Evolutionary conservation across 2,113 vertebrate genomes (phyloP), one percentile per base, ranked within the genome.

Genomic region (Morone saxatilis): DNA sequence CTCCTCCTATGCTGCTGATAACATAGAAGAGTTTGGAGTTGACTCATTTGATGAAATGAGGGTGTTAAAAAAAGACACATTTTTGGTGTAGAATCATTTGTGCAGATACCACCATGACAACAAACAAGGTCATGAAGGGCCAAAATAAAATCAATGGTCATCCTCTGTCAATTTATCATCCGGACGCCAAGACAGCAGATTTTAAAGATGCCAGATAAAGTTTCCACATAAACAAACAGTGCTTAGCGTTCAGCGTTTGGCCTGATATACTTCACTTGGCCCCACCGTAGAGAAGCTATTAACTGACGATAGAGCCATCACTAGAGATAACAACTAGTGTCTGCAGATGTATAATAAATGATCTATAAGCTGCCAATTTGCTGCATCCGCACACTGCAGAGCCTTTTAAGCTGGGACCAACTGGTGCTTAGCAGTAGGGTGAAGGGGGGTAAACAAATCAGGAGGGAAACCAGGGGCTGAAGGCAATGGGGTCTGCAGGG

Each of bases 401-500:
- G 79, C 53, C 65, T 81, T 80, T 84, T 83, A 76, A 84, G 84
- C 72, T 40, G 22, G 22, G 65, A 76, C 85, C 80, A 84, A 89
- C 80, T 88, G 80, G 70, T 83, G 66, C 75, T 80, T 38, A 78
- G 69, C 43, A 20, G 59, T 65, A 53, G 61, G 59, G 31, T 80
- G 43, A 53, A 6, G 47, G 48, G 83, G 40, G 62, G 60, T 13
- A 0, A n/a, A 59, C 41, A 71, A 75, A 81, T 65, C 40, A 79
- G 65, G 59, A 71, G 75, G 76, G 62, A 65, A 72, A 69, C 50
- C 47, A 70, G 67, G 45, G 65, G 40, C 54, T 67, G 65, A 76
- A 77, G 68, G 57, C 51, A 76, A 20, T 14, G 54, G 60, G 48
- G 78, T 83, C 83, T 71, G 73, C 54, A 73, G 59, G 79, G 71